Evolutionary conservation across 2,888 invertebrate species (phyloP), one percentile per base, ranked within the genome.

Genomic region (Eugnorisma glareosa): DNA sequence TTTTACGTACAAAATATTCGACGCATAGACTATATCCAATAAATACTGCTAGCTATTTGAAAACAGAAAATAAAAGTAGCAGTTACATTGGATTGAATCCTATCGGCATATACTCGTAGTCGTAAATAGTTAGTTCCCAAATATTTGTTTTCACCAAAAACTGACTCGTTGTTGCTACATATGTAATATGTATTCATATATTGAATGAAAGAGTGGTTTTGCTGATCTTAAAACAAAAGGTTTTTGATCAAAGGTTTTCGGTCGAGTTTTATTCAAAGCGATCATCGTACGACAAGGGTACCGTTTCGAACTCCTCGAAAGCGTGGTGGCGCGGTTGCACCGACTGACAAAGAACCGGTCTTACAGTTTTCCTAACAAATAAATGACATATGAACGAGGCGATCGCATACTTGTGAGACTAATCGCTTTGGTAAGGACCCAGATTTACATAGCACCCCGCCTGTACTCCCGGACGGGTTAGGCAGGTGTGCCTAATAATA

Each of bases 41-140:
- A 79, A 81, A 81, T 67, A 75, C 43, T 24, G n/a, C 8, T n/a
- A 15, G 61, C 31, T 54, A 75, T 40, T 54, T 68, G 67, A 21
- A 40, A 63, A 37, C 67, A 59, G 31, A 67, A 63, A 67, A 67
- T 67, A 81, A 81, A 75, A 75, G n/a, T 24, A 35, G 2, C 18
- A 15, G 54, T 63, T 45, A 68, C 54, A 28, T 63, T 24, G 67
- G 45, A 79, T 82, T 79, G 82, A 77, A 48, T 76, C 11, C 45
- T 40, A 35, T 82, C 21, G 35, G 13, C 21, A 24, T 35, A 24
- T 21, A 40, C 35, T 57, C 40, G 54, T 79, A 40, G 40, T 57
- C 40, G 54, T 79, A 67, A 79, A 63, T 61, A 61, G 66, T 79
- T 67, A 66, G 31, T 67, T 79, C 35, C 11, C 45, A 45, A 81